phyloP scores from a whole-genome alignment of 2,113 vertebrate species.

The Leptobrachium ailaonicum region DNA sequence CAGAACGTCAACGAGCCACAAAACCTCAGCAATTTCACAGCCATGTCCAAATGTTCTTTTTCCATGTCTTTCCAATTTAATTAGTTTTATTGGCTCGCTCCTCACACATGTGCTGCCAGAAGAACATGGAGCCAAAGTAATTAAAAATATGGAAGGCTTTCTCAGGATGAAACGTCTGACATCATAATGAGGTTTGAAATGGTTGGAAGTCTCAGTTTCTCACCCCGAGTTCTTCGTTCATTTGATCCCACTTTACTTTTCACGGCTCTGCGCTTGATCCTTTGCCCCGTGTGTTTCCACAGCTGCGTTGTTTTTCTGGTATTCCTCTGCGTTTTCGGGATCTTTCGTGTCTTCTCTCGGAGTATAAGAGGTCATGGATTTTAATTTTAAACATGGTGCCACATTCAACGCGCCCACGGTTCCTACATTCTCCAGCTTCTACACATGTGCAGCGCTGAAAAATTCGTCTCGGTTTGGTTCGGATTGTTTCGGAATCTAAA shows the following conservation, averaged over 20 bases:
- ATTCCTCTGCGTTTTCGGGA: background rate
- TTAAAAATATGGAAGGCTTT: constrained; percentile 17
- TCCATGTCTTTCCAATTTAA: constrained; percentile 45
- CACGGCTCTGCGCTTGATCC: background rate
- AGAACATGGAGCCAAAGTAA: constrained; percentile 26
- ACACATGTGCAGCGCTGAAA: no score
- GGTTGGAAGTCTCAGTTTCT: background rate
- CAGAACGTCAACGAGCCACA: constrained; percentile 9
- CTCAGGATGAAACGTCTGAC: constrained; percentile 28
- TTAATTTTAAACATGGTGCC: no score
- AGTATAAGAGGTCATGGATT: background rate
- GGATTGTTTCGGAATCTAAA: no score
- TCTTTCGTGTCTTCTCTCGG: background rate
- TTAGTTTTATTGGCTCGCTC: constrained; percentile 41
- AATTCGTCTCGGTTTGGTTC: no score
- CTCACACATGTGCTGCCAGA: constrained; percentile 26
- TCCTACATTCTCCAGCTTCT: no score
- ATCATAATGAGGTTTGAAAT: constrained; percentile 5
- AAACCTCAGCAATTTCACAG: constrained; percentile 31
- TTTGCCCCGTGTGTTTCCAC: background rate
- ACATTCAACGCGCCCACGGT: no score
- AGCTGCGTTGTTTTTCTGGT: background rate
- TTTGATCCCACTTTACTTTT: constrained; percentile 20
- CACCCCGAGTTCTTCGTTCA: background rate
- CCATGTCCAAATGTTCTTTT: constrained; percentile 33